Evolutionary conservation across 2,113 vertebrate genomes (phyloP).

Genomic region (Peromyscus leucopus): DNA sequence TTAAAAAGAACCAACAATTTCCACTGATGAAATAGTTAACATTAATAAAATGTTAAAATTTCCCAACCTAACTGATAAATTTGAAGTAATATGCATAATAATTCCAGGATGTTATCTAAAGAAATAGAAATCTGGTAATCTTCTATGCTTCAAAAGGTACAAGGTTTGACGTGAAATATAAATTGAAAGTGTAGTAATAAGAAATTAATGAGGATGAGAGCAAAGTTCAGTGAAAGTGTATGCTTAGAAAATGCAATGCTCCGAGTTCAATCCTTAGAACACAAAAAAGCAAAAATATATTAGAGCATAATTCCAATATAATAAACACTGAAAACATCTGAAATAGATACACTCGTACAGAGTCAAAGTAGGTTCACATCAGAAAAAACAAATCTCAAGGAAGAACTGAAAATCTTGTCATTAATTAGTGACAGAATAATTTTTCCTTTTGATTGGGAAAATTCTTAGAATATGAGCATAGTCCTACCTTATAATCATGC

Average conservation of each 20-base stretch:
- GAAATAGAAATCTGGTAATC: neutral
- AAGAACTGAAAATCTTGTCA: neutral
- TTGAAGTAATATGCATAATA: neutral
- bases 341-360: neutral
- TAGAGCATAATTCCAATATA: neutral
- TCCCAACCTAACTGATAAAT: neutral
- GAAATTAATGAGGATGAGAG: neutral
- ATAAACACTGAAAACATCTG: neutral
- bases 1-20: neutral
- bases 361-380: neutral
- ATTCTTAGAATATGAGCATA: neutral
- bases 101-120: neutral
- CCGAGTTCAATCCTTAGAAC: neutral
- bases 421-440: neutral
- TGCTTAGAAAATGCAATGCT: neutral
- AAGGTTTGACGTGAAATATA: neutral
- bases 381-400: neutral
- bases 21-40: neutral
- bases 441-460: neutral
- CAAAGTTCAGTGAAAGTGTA: neutral
- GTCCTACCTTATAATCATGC: neutral
- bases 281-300: neutral
- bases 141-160: neutral
- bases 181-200: neutral
- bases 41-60: neutral